These are phyloP conservation scores for Oostethus manadensis DNA, from an alignment of 2,113 vertebrate species.

Conservation along the genomic window DNA sequence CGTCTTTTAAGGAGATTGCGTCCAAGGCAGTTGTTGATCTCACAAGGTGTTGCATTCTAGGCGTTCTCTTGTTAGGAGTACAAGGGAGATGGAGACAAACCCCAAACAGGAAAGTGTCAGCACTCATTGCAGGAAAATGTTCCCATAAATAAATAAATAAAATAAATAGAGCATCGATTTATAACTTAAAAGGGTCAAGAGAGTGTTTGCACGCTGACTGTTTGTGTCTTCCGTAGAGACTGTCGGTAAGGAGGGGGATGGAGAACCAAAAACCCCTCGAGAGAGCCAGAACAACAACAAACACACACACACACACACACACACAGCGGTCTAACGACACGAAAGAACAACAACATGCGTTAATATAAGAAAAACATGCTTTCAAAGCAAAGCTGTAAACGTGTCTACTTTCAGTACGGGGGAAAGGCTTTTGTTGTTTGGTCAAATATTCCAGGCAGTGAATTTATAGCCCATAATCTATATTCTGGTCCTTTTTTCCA, in stretches of 20 bases:
- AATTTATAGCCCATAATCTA: too few relatives aligned
- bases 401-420: neutral
- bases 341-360: slow-evolving; percentile 16
- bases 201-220: slow-evolving; percentile 7
- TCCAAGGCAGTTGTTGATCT: slow-evolving; percentile 69
- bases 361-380: slow-evolving; percentile 18
- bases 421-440: neutral
- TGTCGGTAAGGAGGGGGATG: slow-evolving; percentile 35
- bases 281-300: slow-evolving; percentile 37
- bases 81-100: slow-evolving; percentile 17
- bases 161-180: slow-evolving; percentile 49
- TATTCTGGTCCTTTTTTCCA: neutral
- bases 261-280: slow-evolving; percentile 19
- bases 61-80: neutral
- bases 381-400: slow-evolving; percentile 8
- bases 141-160: slow-evolving; percentile 50
- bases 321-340: slow-evolving; percentile 16
- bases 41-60: slow-evolving; percentile 37
- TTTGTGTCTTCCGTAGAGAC: slow-evolving; percentile 21
- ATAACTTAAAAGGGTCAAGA: slow-evolving; percentile 64
- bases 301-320: slow-evolving; percentile 32
- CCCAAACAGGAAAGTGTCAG: slow-evolving; percentile 20
- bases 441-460: slow-evolving; percentile 1
- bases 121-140: slow-evolving; percentile 18
- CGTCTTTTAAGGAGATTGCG: slow-evolving; percentile 72